Evolutionary conservation across 2,888 invertebrate species (phyloP).

Genomic region (Amphipyra tragopoginis): DNA sequence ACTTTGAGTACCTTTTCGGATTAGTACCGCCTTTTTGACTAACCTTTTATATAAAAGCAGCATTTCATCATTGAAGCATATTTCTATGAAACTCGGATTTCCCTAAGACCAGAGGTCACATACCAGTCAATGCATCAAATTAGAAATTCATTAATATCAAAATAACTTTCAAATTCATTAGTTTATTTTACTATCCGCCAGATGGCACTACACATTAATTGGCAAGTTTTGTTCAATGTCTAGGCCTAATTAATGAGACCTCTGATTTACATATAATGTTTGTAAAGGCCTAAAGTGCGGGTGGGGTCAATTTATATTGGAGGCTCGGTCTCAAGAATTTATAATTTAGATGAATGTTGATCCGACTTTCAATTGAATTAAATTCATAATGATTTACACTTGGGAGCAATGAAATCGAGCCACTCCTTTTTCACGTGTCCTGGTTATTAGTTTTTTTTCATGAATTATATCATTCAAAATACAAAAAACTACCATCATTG

Average conservation of each 20-base stretch:
- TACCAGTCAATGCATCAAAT: neutral
- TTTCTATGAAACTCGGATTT: no score
- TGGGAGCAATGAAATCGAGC: no score
- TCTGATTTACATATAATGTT: slow-evolving; percentile 3
- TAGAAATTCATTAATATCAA: neutral
- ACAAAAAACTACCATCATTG: no score
- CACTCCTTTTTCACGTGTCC: no score
- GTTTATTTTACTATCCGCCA: neutral
- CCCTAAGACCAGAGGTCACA: neutral
- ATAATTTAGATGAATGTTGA: neutral
- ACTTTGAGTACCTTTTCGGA: no score
- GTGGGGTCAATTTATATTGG: neutral
- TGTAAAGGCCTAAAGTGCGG: neutral
- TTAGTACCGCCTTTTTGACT: no score
- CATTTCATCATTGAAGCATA: no score
- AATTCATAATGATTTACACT: no score
- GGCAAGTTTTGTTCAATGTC: slow-evolving; percentile 9
- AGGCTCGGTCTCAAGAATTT: neutral
- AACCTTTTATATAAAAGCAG: no score
- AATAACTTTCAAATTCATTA: neutral
- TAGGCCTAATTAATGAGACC: neutral
- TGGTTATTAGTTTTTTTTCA: no score
- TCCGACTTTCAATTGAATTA: no score
- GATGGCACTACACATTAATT: slow-evolving; percentile 22
- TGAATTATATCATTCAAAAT: no score